Evolutionary conservation across 1,140 invertebrate genomes (phyloP).

Genomic region (Drosophila ficusphila): DNA sequence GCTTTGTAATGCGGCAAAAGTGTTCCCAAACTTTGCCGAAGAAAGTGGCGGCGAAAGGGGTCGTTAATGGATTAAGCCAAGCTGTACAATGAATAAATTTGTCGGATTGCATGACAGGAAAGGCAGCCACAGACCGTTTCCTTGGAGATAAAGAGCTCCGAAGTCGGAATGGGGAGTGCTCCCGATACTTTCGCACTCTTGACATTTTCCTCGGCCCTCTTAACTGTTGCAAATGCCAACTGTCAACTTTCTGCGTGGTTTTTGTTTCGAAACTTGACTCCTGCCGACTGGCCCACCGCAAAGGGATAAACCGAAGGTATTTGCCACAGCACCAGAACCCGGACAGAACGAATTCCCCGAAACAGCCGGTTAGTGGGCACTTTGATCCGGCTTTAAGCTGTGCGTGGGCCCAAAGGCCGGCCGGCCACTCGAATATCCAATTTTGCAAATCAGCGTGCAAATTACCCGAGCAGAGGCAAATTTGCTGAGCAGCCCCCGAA

Average conservation of each 20-base stretch:
- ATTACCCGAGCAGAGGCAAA: conserved; percentile 58
- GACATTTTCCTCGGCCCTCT: conserved; percentile 55
- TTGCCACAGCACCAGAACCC: conserved; percentile 1
- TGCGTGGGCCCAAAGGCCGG: conserved; percentile 28
- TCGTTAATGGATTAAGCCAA: conserved; percentile 76
- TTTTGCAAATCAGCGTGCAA: conserved; percentile 80
- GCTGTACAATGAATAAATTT: conserved; percentile 69
- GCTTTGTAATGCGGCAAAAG: conserved; percentile 40
- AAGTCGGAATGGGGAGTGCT: neutral
- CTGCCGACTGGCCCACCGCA: neutral
- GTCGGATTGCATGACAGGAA: conserved; percentile 52
- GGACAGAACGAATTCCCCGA: neutral
- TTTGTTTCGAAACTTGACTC: conserved; percentile 39
- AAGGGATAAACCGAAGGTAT: conserved; percentile 27
- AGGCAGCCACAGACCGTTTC: conserved; percentile 30
- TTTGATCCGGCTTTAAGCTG: conserved; percentile 20
- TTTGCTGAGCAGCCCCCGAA: conserved; percentile 14
- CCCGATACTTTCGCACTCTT: conserved; percentile 70
- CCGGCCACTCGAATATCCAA: conserved; percentile 47
- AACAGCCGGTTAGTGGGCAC: conserved; percentile 21
- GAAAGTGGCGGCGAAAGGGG: conserved; percentile 5
- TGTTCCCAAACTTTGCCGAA: conserved; percentile 21
- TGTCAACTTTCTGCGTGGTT: conserved; percentile 55
- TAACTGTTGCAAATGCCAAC: conserved; percentile 73
- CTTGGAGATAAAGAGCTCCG: conserved; percentile 14